Conservation (phyloP, 2,888 invertebrate genomes). For the Dolichopus griseipennis region DNA sequence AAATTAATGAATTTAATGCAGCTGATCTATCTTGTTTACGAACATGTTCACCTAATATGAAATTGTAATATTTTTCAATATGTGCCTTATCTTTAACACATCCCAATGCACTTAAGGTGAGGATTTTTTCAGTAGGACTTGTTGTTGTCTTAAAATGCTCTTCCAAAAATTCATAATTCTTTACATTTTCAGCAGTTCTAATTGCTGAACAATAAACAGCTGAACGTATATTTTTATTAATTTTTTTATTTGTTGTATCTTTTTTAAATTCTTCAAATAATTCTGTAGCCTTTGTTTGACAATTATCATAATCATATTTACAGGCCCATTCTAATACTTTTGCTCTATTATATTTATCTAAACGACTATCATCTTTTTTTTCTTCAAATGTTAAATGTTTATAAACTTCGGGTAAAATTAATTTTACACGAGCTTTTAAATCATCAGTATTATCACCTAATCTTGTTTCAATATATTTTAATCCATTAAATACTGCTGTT, state of each 20-base stretch:
- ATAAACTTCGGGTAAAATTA: conserved; percentile 41
- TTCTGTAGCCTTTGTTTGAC: conserved; percentile 44
- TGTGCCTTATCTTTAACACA: conserved; percentile 52
- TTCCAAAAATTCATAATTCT: conserved; percentile 55
- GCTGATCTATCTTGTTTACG: conserved; percentile 38
- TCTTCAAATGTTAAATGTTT: conserved; percentile 46
- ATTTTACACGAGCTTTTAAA: conserved; percentile 38
- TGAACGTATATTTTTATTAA: conserved; percentile 55
- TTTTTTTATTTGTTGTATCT: conserved; percentile 33
- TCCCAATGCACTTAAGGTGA: conserved; percentile 57
- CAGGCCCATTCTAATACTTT: conserved; percentile 57
- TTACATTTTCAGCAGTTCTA: conserved; percentile 47
- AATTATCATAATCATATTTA: conserved; percentile 50
- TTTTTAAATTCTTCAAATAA: conserved; percentile 36
- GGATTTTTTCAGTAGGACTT: conserved; percentile 59
- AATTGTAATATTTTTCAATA: conserved; percentile 47
- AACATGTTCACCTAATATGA: conserved; percentile 41
- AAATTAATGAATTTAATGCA: conserved; percentile 44
- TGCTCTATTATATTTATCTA: conserved; percentile 52
- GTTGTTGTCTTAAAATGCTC: conserved; percentile 46
- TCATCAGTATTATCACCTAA: conserved; percentile 29
- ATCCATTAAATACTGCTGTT: conserved; percentile 53
- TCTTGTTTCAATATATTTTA: conserved; percentile 37
- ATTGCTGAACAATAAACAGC: conserved; percentile 70
- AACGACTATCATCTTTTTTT: conserved; percentile 43